phyloP scores from a whole-genome alignment of 2,888 invertebrate genomes.

The Xanthia togata region DNA sequence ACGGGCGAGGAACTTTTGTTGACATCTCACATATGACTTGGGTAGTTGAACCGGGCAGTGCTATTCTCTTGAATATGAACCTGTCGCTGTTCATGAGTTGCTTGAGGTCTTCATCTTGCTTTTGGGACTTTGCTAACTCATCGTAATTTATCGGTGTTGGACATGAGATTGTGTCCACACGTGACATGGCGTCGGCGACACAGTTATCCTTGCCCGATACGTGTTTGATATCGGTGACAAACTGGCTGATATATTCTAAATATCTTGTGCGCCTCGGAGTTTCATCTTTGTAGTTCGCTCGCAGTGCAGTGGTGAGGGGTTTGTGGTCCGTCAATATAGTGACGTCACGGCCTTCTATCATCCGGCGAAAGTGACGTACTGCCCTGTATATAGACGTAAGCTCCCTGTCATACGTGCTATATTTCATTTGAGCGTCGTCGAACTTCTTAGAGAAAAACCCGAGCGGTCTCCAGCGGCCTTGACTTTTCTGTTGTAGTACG shows the following conservation, averaged over 20 bases:
- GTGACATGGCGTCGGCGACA: constrained; percentile 1
- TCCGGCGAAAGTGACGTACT: neutral
- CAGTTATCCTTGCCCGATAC: neutral
- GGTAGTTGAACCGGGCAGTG: neutral
- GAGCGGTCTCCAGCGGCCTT: neutral
- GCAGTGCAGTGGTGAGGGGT: neutral
- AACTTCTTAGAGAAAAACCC: neutral
- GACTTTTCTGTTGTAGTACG: neutral
- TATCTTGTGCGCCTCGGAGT: constrained; percentile 1
- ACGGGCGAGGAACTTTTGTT: neutral
- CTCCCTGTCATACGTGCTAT: constrained; percentile 2
- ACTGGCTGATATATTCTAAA: constrained; percentile 5
- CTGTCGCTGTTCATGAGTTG: neutral
- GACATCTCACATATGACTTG: neutral
- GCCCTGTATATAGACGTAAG: constrained; percentile 1
- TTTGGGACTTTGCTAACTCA: neutral
- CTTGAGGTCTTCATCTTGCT: neutral
- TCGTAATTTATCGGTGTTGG: constrained; percentile 1
- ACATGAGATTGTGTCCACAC: neutral
- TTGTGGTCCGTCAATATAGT: neutral
- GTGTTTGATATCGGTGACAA: neutral
- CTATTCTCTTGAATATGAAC: neutral
- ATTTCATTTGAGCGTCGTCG: neutral
- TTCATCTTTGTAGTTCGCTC: neutral
- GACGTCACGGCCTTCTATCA: neutral